Evolutionary conservation across 2,888 invertebrate genomes (phyloP).

Genomic region (Eupithecia vulgata): DNA sequence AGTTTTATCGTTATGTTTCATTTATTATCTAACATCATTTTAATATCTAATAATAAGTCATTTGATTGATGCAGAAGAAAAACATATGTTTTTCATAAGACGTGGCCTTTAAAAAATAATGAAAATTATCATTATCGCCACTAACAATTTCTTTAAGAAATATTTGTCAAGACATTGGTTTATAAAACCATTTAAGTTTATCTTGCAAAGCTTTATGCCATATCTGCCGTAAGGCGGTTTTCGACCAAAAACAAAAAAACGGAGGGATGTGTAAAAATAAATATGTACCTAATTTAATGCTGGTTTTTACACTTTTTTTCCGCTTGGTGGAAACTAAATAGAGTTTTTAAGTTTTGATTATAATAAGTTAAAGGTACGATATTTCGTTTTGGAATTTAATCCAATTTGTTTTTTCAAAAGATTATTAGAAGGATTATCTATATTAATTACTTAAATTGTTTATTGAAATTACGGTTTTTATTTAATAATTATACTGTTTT

Average conservation of each 20-base stretch:
- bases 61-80: background rate
- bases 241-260: background rate
- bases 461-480: background rate
- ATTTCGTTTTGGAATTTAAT: background rate
- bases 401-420: background rate
- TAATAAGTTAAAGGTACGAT: background rate
- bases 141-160: background rate
- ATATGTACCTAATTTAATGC: background rate
- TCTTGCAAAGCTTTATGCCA: background rate
- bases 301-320: background rate
- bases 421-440: background rate
- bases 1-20: background rate
- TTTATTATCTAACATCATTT: background rate
- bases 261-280: background rate
- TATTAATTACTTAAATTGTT: background rate
- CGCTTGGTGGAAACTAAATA: background rate
- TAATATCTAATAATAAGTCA: background rate
- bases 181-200: slow-evolving; percentile 8
- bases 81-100: background rate
- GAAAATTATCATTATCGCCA: background rate
- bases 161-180: background rate
- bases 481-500: background rate
- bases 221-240: background rate
- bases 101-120: background rate
- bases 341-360: background rate